Evolutionary conservation across 2,113 vertebrate species (phyloP).

Genomic region (Steatornis caripensis): DNA sequence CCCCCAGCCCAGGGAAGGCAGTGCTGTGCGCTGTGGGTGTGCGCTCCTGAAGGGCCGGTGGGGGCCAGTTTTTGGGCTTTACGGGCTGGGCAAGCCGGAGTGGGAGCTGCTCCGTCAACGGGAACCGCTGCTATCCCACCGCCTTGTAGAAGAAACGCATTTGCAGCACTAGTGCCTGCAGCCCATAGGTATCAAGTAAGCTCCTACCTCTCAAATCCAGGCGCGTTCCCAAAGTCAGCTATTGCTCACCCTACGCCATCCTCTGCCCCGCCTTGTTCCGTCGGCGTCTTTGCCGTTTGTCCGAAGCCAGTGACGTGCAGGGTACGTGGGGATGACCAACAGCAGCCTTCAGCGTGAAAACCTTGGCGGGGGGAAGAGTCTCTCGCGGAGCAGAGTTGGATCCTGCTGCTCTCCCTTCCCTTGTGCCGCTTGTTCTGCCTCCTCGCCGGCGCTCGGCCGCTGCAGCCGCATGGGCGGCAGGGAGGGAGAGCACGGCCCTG

Average conservation of each 20-base stretch:
- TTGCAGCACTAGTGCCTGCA: neutral
- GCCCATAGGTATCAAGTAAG: neutral
- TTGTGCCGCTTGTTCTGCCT: neutral
- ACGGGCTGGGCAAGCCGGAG: neutral
- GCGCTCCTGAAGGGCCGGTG: rapidly evolving
- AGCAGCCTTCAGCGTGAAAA: neutral
- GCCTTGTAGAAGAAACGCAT: rapidly evolving
- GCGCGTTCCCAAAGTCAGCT: neutral
- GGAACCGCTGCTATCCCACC: neutral
- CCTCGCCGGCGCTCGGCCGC: rapidly evolving
- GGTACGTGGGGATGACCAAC: rapidly evolving
- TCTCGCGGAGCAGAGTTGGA: neutral
- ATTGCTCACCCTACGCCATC: neutral
- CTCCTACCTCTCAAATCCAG: neutral
- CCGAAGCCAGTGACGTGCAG: rapidly evolving
- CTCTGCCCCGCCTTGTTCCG: neutral
- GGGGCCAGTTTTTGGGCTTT: neutral
- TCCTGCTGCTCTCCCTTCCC: neutral
- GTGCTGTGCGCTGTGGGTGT: neutral
- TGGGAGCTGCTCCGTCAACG: neutral
- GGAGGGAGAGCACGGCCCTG: neutral
- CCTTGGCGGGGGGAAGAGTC: neutral
- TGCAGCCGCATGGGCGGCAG: neutral
- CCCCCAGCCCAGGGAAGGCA: neutral
- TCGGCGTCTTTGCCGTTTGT: neutral